Conservation (phyloP, 2,113 vertebrate genomes). For the Henicopernis longicauda region DNA sequence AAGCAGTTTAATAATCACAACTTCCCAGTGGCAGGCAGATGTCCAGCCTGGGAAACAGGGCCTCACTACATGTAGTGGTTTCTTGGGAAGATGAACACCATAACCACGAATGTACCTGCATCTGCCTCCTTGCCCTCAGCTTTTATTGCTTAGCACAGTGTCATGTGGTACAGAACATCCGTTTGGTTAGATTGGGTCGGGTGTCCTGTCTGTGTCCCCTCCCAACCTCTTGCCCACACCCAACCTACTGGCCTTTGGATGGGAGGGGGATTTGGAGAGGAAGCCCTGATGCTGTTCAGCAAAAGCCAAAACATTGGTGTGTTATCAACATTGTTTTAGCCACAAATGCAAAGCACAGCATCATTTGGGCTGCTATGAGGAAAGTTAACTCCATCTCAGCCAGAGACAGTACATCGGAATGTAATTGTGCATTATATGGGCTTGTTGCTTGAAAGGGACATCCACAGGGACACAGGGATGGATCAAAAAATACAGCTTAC, state of each 20-base stretch:
- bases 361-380: background rate
- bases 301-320: background rate
- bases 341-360: background rate
- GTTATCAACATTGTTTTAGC: background rate
- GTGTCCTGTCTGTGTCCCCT: background rate
- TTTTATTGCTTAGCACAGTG: background rate
- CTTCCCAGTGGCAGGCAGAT: background rate
- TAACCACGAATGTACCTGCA: background rate
- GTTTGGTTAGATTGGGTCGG: background rate
- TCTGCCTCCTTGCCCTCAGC: background rate
- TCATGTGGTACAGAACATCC: background rate
- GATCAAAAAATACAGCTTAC: background rate
- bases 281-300: background rate
- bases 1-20: background rate
- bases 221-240: background rate
- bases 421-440: background rate
- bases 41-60: background rate
- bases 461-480: background rate
- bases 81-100: background rate
- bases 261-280: background rate
- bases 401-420: background rate
- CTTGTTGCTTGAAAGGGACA: background rate
- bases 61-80: background rate
- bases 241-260: background rate
- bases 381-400: background rate